Base-by-base conservation (phyloP, 2,888 invertebrate genomes). In the Malacosoma neustria region DNA sequence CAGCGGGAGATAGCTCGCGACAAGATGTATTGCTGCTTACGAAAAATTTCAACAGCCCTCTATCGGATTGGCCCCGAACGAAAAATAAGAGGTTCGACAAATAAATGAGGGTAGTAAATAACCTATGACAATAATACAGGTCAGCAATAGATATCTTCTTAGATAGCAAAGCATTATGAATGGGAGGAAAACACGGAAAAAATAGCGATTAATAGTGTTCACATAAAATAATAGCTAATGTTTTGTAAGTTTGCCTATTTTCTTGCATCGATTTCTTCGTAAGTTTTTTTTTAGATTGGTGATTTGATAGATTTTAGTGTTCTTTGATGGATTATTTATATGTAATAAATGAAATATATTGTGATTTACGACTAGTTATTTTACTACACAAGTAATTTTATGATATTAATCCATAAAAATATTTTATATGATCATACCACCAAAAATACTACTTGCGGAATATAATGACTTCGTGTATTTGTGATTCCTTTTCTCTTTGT, bases 11-110 rank as follows among this genome's bases (percentile, higher is more conserved):
- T 87, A 81, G 85, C 73, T 73, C 76, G 65, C 72, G 72, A 70
- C 80, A 86, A 86, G 85, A 85, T 74, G 77, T 79, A 86, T 87
- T 74, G 76, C 84, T 84, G 82, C 86, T 85, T 85, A 84, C 82
- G 84, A 82, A 82, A 84, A 85, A 79, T 79, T 84, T 82, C 85
- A 82, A 81, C 81, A 76, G 76, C 73, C 61, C 32, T 73, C 77
- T 81, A 81, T 79, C 79, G 73, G 81, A 85, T 85, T 82, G 79
- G 81, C 77, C 70, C 66, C 74, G 73, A 85, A 84, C 81, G 79
- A 79, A 86, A 86, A 86, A 85, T 85, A 86, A 87, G 84, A 84
- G 81, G 85, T 80, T 57, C 66, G 69, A 70, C 72, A 77, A 75
- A 85, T 82, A 84, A 84, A 84, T 84, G 84, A 84, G 57, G 62